Evolutionary conservation across 2,888 invertebrate genomes (phyloP).

Genomic region (Yponomeuta malinellus): DNA sequence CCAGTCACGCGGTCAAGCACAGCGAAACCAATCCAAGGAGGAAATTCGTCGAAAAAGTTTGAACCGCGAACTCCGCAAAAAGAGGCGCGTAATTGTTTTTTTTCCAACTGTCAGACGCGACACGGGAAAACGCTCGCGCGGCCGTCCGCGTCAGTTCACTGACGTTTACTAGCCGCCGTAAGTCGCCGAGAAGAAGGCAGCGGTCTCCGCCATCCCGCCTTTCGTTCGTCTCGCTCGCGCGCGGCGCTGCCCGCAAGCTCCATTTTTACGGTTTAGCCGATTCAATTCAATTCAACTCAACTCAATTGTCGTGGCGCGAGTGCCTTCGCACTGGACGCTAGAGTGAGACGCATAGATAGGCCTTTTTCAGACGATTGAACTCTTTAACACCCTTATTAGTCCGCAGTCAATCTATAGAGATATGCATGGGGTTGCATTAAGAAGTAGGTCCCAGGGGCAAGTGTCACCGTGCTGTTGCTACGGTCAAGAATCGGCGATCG

Average conservation of each 20-base stretch:
- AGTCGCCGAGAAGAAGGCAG: constrained; percentile 75
- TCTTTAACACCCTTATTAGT: constrained; percentile 30
- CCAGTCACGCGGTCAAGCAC: constrained; percentile 23
- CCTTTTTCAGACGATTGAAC: constrained; percentile 40
- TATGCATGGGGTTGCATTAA: constrained; percentile 21
- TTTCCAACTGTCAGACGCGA: constrained; percentile 49
- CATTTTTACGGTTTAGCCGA: constrained; percentile 74
- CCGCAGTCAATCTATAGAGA: not conserved
- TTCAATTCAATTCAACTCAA: constrained; percentile 76
- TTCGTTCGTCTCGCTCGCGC: constrained; percentile 72
- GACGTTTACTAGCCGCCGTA: constrained; percentile 72
- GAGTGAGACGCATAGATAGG: constrained; percentile 66
- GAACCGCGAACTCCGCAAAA: constrained; percentile 42
- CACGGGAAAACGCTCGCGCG: constrained; percentile 47
- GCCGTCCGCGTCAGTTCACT: constrained; percentile 67
- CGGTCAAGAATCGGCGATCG: constrained; percentile 54
- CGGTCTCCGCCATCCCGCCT: constrained; percentile 71
- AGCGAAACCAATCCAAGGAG: constrained; percentile 11
- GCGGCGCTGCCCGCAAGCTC: constrained; percentile 65
- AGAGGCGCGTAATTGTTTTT: constrained; percentile 67
- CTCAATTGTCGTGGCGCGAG: constrained; percentile 74
- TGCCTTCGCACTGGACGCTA: constrained; percentile 71
- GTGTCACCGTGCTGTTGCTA: constrained; percentile 1
- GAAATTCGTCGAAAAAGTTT: constrained; percentile 56
- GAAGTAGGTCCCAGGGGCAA: constrained; percentile 26